Evolutionary conservation across 2,888 invertebrate species (phyloP).

Genomic region (Pteria penguin): DNA sequence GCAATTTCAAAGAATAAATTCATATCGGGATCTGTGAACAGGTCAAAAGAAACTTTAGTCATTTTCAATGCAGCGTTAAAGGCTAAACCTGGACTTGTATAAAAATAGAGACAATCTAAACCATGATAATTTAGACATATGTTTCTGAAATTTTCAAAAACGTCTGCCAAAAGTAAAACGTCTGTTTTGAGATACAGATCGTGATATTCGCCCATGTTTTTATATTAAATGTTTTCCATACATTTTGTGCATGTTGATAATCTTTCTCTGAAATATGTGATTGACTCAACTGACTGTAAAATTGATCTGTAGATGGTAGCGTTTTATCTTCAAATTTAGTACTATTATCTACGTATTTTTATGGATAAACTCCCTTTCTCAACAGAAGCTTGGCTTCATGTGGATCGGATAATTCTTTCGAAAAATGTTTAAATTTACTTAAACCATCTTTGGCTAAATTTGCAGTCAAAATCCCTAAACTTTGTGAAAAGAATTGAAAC

Average conservation of each 20-base stretch:
- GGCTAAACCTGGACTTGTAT: constrained; percentile 20
- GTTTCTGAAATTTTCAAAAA: constrained; percentile 58
- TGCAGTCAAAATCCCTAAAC: constrained; percentile 33
- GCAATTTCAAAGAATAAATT: constrained; percentile 10
- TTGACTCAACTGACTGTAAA: constrained; percentile 49
- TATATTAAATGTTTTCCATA: constrained; percentile 31
- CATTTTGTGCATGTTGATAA: constrained; percentile 36
- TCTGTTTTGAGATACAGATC: constrained; percentile 30
- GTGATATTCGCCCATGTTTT: constrained; percentile 16
- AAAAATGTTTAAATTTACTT: constrained; percentile 35
- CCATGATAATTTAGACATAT: constrained; percentile 45
- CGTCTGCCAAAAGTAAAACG: constrained; percentile 68
- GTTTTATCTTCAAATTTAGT: background rate
- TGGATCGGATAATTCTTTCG: constrained; percentile 15
- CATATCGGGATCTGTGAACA: constrained; percentile 26
- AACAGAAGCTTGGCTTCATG: background rate
- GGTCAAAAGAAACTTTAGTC: background rate
- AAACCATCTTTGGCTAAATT: constrained; percentile 43
- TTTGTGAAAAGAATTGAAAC: constrained; percentile 35
- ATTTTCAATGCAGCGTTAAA: constrained; percentile 12
- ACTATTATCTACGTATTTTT: background rate
- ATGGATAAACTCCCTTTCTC: background rate
- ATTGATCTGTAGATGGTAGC: constrained; percentile 29
- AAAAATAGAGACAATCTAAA: constrained; percentile 38
- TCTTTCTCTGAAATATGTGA: constrained; percentile 41